Evolutionary conservation across 2,888 invertebrate species (phyloP), one percentile per base, ranked within the genome.

Genomic region (Pegoplata infirma): DNA sequence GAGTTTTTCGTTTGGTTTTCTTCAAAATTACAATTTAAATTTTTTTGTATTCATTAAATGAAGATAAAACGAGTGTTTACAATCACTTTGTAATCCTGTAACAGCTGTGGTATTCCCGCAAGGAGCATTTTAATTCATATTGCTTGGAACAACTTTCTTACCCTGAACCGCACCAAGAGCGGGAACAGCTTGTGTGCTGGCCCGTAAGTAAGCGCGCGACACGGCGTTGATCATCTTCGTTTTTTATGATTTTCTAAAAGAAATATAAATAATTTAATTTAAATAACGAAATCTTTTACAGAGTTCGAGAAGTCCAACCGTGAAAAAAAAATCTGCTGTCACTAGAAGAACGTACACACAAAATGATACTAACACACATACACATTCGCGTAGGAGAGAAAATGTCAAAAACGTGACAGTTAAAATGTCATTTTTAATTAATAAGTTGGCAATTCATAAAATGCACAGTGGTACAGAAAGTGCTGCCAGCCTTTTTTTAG

Each of bases 131-230:
- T 91, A 91, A 46, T 90, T 86, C 66, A 89, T 82, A 63, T 88
- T 84, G 76, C 89, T 87, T 19, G 88, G 86, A 79, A 58, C 88
- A 80, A 91, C 89, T 81, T 93, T 91, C 75, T 91, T 90, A 77
- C 92, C 89, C 77, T 90, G 89, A 66, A 92, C 89, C 56, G 90
- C 88, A 61, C 91, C 91, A 44, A 91, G 89, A 28, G 91, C 90
- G 12, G 94, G 91, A 28, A 96, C 93, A 64, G 92, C 93, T 85
- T 92, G 93, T 76, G 92, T 92, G 36, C 93, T 91, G 55, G 93
- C 92, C 85, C 93, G 93, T 83, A 95, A 91, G 86, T 93, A 94
- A 71, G 86, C 86, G 75, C 87, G 84, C 84, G 92, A 89, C 82
- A 92, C 92, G 80, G 93, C 92, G 91, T 93, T 94, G 88, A 92